Conservation (phyloP, 2,888 invertebrate species). For the Nymphalis c-album region DNA sequence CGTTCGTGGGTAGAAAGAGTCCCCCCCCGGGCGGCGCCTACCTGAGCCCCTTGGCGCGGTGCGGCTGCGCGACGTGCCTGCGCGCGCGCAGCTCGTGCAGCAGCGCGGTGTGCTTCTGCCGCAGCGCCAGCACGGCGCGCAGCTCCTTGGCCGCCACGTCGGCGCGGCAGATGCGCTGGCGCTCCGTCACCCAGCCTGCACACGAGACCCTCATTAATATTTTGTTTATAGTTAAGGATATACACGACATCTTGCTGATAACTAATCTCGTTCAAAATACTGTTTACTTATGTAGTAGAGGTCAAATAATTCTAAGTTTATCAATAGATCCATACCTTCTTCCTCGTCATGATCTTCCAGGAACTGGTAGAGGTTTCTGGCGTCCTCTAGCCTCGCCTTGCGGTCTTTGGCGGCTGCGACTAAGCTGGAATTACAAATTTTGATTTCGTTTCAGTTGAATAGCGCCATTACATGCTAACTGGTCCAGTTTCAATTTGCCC, state of each 20-base stretch:
- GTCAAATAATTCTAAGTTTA: neutral
- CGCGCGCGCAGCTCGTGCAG: conserved; percentile 92
- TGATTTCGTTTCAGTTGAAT: neutral
- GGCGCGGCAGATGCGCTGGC: conserved; percentile 94
- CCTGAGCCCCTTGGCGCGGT: conserved; percentile 83
- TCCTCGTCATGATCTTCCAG: conserved; percentile 98
- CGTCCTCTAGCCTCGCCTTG: conserved; percentile 93
- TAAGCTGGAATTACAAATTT: conserved; percentile 67
- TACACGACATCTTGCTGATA: too few species aligned
- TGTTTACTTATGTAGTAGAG: too few species aligned
- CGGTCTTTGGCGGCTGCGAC: conserved; percentile 88
- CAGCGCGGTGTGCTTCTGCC: conserved; percentile 95
- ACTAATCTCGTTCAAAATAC: too few species aligned
- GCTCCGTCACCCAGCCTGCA: conserved; percentile 95
- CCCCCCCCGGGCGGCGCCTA: conserved; percentile 39
- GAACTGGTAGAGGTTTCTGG: conserved; percentile 96
- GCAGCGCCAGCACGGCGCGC: conserved; percentile 91
- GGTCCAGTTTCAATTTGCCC: neutral
- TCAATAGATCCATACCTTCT: conserved; percentile 79
- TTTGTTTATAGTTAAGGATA: too few species aligned
- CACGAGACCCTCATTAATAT: too few species aligned
- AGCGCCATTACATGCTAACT: neutral
- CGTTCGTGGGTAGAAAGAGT: neutral
- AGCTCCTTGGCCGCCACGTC: conserved; percentile 97
- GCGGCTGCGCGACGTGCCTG: conserved; percentile 58